Base-by-base conservation (phyloP, 1,140 invertebrate genomes). In the Solenopsis invicta region DNA sequence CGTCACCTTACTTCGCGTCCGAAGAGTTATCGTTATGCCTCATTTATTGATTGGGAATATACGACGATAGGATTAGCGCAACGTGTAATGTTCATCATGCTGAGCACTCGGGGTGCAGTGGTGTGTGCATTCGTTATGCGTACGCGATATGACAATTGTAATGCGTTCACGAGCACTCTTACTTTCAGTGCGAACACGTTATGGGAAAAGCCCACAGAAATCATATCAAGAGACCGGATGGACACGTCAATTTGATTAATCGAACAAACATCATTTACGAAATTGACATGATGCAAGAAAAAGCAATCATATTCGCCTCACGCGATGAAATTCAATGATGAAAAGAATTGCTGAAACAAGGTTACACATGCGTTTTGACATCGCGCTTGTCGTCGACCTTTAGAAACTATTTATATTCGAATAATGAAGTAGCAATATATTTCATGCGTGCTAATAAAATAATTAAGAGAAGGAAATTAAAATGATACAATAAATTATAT, bases 21-120 rank as follows among this genome's bases (percentile, higher is more conserved):
- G 87, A 84, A 86, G 77, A 89, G 87, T 91, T 91, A 92, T 89
- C 85, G 64, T 80, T 80, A 50, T 61, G 52, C 9, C 67, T 87
- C 85, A 86, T 87, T 89, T 90, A 91, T 90, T 87, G 82, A 88
- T 62, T 77, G 61, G 66, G 67, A 85, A 76, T 86, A 78, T 52
- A 86, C 81, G 29, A 34, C 21, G 56, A 18, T 24, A 24, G 24
- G 87, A 89, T 88, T 86, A 61, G 34, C 34, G 67, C 52, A 88
- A 34, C 37, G 45, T 75, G 81, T 50, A 37, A 69, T 52, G 54
- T 80, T 24, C 21, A 67, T 67, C 61, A 29, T 12, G 13, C 34
- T 34, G 21, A 37, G 64, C 10, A 29, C 29, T 29, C 29, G 0
- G 29, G 2, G n/a, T n/a, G 29, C 29, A 29, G 29, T 29, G 29